Percentiles rank a stretch among this genome's conserved stretches.
These are phyloP conservation scores for Caenorhabditis sp. DNA, from an alignment of 2,888 invertebrate genomes.

Conservation along the genomic window DNA sequence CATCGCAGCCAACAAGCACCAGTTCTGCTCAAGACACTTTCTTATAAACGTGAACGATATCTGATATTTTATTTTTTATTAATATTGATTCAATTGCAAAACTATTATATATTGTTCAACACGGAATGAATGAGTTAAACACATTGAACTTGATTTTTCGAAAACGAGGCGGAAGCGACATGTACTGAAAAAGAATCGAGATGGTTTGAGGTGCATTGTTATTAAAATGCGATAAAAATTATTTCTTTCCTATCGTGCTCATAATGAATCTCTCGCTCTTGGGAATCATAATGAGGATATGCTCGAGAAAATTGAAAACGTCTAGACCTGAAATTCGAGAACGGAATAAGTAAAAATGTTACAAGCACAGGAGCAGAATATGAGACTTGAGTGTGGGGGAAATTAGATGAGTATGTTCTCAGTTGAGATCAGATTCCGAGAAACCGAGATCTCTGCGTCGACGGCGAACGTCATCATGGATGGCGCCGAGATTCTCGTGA, in stretches of 20 bases:
- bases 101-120: slow-evolving; percentile 4
- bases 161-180: background rate
- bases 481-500: slow-evolving; percentile 77
- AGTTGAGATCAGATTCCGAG: slow-evolving; percentile 64
- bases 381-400: slow-evolving; percentile 9
- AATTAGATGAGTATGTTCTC: background rate
- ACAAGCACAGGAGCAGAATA: slow-evolving; percentile 2
- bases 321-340: slow-evolving; percentile 51
- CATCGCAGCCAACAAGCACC: slow-evolving; percentile 73
- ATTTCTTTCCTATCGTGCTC: too few relatives aligned
- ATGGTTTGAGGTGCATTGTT: too few relatives aligned
- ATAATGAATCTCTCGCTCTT: background rate
- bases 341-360: background rate
- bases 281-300: background rate
- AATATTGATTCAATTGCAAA: slow-evolving; percentile 5
- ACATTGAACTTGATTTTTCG: background rate
- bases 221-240: background rate
- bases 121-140: background rate
- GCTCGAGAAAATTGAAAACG: background rate
- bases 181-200: background rate
- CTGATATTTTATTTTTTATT: slow-evolving; percentile 11
- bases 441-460: slow-evolving; percentile 69
- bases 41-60: slow-evolving; percentile 55
- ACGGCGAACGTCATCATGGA: slow-evolving; percentile 72
- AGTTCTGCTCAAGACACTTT: slow-evolving; percentile 78